Evolutionary conservation across 2,113 vertebrate species (phyloP).

Genomic region (Lucifuga dentata): DNA sequence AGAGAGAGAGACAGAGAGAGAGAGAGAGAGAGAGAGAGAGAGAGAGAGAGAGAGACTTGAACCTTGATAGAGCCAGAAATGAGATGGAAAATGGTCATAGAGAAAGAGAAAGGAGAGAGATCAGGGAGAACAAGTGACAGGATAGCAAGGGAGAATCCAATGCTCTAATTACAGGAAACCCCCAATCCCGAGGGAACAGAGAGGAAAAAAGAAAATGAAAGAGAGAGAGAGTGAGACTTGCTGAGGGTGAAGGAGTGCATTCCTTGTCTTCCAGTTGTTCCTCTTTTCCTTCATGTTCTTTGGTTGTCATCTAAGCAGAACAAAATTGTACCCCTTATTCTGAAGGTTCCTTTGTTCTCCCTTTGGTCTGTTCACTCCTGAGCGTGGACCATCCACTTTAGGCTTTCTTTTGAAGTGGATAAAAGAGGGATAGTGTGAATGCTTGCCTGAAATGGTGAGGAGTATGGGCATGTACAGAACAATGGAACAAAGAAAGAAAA

Average conservation of each 20-base stretch:
- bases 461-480: slow-evolving; percentile 60
- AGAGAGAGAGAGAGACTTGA: slow-evolving; percentile 18
- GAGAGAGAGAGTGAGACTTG: slow-evolving; percentile 17
- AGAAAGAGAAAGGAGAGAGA: slow-evolving; percentile 36
- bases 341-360: slow-evolving; percentile 66
- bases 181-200: slow-evolving; percentile 56
- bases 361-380: slow-evolving; percentile 38
- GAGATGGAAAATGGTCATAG: slow-evolving; percentile 32
- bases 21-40: background rate
- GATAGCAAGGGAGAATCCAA: slow-evolving; percentile 54
- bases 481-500: slow-evolving; percentile 51
- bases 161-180: slow-evolving; percentile 76
- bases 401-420: slow-evolving; percentile 70
- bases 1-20: background rate
- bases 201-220: slow-evolving; percentile 25
- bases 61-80: no score
- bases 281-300: slow-evolving; percentile 32
- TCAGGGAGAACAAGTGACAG: slow-evolving; percentile 64
- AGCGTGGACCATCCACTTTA: slow-evolving; percentile 55
- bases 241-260: slow-evolving; percentile 45
- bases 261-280: slow-evolving; percentile 19
- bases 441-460: slow-evolving; percentile 58
- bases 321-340: slow-evolving; percentile 48
- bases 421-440: slow-evolving; percentile 56
- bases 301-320: slow-evolving; percentile 45